Base-by-base conservation (phyloP, 2,888 invertebrate genomes). In the Dascillus cervinus region DNA sequence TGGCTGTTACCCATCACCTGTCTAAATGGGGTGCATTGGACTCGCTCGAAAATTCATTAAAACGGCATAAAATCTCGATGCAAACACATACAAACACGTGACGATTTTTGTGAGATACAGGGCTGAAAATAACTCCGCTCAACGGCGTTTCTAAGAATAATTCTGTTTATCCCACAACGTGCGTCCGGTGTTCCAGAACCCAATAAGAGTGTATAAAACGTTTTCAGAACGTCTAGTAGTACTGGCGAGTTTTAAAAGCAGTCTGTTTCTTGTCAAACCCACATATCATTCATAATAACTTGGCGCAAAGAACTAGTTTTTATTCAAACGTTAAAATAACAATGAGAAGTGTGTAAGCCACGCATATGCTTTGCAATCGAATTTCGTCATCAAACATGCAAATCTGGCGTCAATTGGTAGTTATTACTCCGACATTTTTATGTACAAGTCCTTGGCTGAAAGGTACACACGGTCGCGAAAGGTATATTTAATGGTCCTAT, bases 141-240 rank as follows among this genome's bases (percentile, higher is more conserved):
- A 13, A 34, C 33, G n/a, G 27, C 28, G 10, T 41, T n/a, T 44
- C 44, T 39, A 41, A 41, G 39, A 44, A 44, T 44, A 44, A 38
- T 29, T 43, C 35, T 44, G 44, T 44, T 44, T 44, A 44, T 41
- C 34, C 37, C 31, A 34, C 44, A 44, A 32, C 32, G 31, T 37
- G 33, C 44, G 41, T 44, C 39, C 43, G 43, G 38, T 41, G 33
- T 21, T 35, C 34, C 29, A 23, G 21, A n/a, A n/a, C n/a, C n/a
- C n/a, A n/a, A n/a, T n/a, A n/a, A n/a, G n/a, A n/a, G n/a, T n/a
- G n/a, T n/a, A n/a, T 17, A 4, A 8, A 17, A 17, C 5, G 8
- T 17, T 17, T 17, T 17, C 17, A 17, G 17, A 17, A 17, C 17
- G 17, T 8, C 8, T 17, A 17, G 8, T 17, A 17, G 17, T 6